These are phyloP conservation scores for Sceliomorpha sp. DNA, from an alignment of 2,888 invertebrate species.

Conservation along the genomic window DNA sequence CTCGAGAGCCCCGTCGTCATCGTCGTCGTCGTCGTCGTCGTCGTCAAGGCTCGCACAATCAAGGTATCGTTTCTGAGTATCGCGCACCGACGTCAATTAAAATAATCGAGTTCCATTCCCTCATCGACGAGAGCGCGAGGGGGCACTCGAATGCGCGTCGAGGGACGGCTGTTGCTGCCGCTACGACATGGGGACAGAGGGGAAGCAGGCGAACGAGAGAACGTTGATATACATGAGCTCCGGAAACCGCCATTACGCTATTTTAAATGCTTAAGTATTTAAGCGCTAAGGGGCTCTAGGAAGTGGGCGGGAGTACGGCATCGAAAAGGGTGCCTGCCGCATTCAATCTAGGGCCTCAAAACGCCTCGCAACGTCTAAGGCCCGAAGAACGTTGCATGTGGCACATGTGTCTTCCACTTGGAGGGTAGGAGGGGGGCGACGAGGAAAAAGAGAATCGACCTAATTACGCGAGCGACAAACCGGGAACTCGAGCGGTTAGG, in stretches of 20 bases:
- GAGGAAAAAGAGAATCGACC: constrained; percentile 41
- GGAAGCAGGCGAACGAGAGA: constrained; percentile 28
- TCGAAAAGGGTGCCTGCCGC: constrained; percentile 54
- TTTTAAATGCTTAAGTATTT: constrained; percentile 74
- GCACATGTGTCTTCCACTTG: constrained; percentile 43
- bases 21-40: too few species aligned
- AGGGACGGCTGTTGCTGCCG: constrained; percentile 34
- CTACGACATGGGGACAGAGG: constrained; percentile 16
- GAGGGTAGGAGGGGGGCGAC: too few species aligned
- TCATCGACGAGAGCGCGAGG: constrained; percentile 64
- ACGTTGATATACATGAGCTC: constrained; percentile 63
- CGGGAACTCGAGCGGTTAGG: constrained; percentile 23
- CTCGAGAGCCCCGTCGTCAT: constrained; percentile 4
- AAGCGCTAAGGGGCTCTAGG: constrained; percentile 72
- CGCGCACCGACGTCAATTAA: constrained; percentile 69
- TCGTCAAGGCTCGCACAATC: constrained; percentile 56
- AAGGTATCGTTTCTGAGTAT: constrained; percentile 67
- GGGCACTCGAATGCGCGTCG: constrained; percentile 45
- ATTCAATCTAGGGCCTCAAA: constrained; percentile 57
- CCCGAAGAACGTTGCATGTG: constrained; percentile 32
- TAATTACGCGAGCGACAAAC: constrained; percentile 41
- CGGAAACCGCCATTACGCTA: constrained; percentile 76
- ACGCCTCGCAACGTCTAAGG: constrained; percentile 42
- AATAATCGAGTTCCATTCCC: constrained; percentile 71
- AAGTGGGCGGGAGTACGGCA: constrained; percentile 69